Evolutionary conservation across 2,113 vertebrate genomes (phyloP).

Genomic region (Toxotes chatareus): DNA sequence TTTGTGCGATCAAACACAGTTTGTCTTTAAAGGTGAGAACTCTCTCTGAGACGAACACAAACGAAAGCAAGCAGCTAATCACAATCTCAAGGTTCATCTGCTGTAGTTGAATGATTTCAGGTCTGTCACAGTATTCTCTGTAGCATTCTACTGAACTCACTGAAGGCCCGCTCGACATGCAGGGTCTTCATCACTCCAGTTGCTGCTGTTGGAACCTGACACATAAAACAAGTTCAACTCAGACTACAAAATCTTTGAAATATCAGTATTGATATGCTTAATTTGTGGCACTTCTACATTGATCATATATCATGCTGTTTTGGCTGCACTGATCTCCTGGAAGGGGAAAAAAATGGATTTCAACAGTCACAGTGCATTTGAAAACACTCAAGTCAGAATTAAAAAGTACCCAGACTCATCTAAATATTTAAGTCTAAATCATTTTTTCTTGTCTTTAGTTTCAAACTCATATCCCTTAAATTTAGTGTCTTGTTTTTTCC

Average conservation of each 20-base stretch:
- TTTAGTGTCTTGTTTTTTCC: too few species aligned
- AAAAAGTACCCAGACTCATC: not conserved
- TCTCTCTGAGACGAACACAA: not conserved
- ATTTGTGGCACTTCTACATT: not conserved
- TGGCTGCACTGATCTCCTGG: not conserved
- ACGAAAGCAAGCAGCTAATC: slow-evolving; percentile 13
- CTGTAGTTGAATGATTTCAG: slow-evolving; percentile 12
- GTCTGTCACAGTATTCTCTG: not conserved
- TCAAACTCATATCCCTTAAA: not conserved
- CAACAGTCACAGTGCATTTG: not conserved
- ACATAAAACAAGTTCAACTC: not conserved
- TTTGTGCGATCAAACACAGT: slow-evolving; percentile 58
- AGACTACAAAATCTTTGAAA: not conserved
- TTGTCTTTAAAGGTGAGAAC: slow-evolving; percentile 44
- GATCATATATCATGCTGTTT: slow-evolving; percentile 7
- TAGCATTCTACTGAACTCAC: not conserved
- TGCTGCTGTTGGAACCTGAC: not conserved
- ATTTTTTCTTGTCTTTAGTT: not conserved
- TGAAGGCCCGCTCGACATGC: not conserved
- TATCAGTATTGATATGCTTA: not conserved
- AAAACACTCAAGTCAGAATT: slow-evolving; percentile 1
- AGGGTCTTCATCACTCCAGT: not conserved
- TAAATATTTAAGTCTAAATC: too few species aligned
- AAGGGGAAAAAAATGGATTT: not conserved
- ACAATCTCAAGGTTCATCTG: slow-evolving; percentile 21